Conservation (phyloP, 2,113 vertebrate species). For the Morphnarchus princeps region DNA sequence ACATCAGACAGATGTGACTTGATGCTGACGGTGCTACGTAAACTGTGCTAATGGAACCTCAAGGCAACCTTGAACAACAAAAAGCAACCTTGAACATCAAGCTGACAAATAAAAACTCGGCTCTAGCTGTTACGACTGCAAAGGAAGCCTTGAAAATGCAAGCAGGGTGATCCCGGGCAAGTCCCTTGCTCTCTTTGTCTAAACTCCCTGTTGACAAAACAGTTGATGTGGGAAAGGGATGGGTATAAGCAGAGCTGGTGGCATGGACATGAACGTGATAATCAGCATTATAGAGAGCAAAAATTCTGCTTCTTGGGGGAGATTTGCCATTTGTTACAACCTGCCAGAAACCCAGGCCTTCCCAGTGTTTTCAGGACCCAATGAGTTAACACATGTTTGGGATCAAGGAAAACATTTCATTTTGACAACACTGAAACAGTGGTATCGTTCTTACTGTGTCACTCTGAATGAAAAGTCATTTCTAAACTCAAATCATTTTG, state of each 20-base stretch:
- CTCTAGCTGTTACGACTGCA: background rate
- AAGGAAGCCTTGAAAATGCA: background rate
- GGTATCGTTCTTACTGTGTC: accelerated
- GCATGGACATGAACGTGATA: accelerated
- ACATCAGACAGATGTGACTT: background rate
- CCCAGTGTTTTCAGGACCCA: background rate
- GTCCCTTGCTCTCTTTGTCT: background rate
- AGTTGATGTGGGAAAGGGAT: background rate
- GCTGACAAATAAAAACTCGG: background rate
- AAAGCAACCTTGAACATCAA: background rate
- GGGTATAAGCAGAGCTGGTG: background rate
- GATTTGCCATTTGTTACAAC: background rate
- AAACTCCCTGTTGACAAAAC: background rate
- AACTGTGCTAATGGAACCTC: background rate
- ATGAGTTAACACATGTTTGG: background rate
- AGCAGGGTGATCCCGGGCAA: background rate
- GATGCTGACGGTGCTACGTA: background rate
- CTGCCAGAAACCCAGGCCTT: background rate
- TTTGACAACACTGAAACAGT: background rate
- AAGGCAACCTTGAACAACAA: background rate
- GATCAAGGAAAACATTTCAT: background rate
- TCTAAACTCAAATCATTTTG: background rate
- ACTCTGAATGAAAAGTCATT: background rate
- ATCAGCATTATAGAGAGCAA: accelerated
- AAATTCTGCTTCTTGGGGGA: background rate